Evolutionary conservation across 2,113 vertebrate species (phyloP), one percentile per base, ranked within the genome.

Genomic region (Ariopsis seemanni): DNA sequence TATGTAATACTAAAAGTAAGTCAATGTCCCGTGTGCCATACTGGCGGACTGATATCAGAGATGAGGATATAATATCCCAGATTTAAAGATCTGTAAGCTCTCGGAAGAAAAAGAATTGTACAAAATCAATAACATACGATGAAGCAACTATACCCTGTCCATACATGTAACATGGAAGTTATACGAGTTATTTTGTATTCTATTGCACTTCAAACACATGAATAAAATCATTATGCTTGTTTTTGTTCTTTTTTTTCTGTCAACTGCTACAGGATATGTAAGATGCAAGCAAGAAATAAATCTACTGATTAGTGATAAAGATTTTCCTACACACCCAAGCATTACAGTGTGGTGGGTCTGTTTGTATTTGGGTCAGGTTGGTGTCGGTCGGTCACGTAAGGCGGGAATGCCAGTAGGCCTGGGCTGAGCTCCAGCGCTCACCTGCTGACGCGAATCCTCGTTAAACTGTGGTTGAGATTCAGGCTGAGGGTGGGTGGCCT

Each of bases 151-250:
- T 78, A 63, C 69, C 84, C 30, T 72, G 58, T 89, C 78, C 84
- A 87, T 90, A 5, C 50, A 4, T 42, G 42, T 42, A 42, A 42
- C 42, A 42, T 42, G 42, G 42, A 42, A 50, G 34, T 58, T 17
- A 62, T 82, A 53, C 1, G 42, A 22, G 10, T 91, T 89, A 85
- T 91, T 94, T 94, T 85, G 91, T 91, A n/a, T 87, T 92, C 90
- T 94, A 8, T 48, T 7, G 15, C 34, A 20, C 30, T 62, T 62
- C 30, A 82, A 60, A 62, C 57, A 81, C 55, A 42, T 22, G 30
- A 82, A 82, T 81, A 81, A 81, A 78, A 53, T 20, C 27, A 25
- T 82, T 60, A 60, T 7, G 30, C 1, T 58, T 9, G 6, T 77
- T 10, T 12, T 20, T 71, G 27, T 34, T 34, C 7, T 14, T 15